A percentile compares a stretch with the other conserved stretches of the same genome.
These are phyloP conservation scores for Chloropsis hardwickii DNA, from an alignment of 2,113 vertebrate genomes.

Conservation along the genomic window DNA sequence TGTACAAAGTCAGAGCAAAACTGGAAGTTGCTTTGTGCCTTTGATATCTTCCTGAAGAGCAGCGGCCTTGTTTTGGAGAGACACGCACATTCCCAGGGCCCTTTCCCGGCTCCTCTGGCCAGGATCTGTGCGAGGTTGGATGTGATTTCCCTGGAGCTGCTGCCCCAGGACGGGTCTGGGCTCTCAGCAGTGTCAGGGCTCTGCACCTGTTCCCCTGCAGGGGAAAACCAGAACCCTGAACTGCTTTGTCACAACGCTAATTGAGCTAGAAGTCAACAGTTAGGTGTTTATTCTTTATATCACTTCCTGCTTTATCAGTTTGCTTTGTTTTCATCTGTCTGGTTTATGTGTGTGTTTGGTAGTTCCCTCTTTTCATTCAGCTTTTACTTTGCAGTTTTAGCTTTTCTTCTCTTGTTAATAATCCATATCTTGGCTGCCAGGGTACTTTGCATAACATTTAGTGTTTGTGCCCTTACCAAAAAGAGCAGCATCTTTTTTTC, in stretches of 20 bases:
- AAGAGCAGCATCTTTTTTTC: not conserved
- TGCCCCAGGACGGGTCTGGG: not conserved
- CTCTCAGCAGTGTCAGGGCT: not conserved
- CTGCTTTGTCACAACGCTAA: not conserved
- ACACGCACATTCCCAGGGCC: not conserved
- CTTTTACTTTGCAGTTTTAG: not conserved
- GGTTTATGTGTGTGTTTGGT: not conserved
- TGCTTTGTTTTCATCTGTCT: not conserved
- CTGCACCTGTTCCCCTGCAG: not conserved
- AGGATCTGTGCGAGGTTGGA: not conserved
- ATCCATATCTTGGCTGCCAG: not conserved
- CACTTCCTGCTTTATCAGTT: not conserved
- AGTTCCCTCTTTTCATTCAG: not conserved
- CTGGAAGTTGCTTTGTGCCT: not conserved
- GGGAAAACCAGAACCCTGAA: accelerated
- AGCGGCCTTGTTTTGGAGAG: not conserved
- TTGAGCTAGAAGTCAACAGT: not conserved
- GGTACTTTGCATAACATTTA: not conserved
- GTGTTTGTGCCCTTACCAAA: not conserved
- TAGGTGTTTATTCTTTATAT: not conserved
- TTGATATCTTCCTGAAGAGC: not conserved
- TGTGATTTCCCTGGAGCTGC: not conserved
- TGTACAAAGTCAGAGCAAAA: not conserved
- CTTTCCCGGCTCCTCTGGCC: not conserved
- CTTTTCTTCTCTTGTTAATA: not conserved